Percentiles rank a stretch among this genome's conserved stretches.
Conservation (phyloP, 2,888 invertebrate genomes). For the Thalpophila matura region DNA sequence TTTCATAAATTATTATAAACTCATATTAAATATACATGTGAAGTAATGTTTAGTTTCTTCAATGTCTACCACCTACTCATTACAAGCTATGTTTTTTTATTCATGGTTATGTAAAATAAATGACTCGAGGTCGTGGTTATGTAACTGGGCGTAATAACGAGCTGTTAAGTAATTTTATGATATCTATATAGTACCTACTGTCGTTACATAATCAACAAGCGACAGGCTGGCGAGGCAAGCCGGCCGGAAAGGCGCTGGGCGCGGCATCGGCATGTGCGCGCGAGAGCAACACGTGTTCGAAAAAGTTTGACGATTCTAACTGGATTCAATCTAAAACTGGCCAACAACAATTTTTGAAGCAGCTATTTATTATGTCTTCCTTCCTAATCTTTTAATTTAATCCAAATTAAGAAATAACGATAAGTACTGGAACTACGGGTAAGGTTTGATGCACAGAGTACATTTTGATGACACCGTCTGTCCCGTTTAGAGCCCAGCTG, state of each 20-base stretch:
- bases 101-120: slow-evolving; percentile 59
- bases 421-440: neutral
- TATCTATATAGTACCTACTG: slow-evolving; percentile 56
- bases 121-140: slow-evolving; percentile 59
- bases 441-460: no score
- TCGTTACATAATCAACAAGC: slow-evolving; percentile 60
- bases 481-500: slow-evolving; percentile 4
- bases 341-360: neutral
- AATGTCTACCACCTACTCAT: slow-evolving; percentile 21
- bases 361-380: no score
- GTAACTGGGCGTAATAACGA: slow-evolving; percentile 60
- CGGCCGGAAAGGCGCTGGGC: slow-evolving; percentile 44
- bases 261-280: slow-evolving; percentile 24
- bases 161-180: slow-evolving; percentile 65
- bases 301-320: slow-evolving; percentile 5
- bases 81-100: slow-evolving; percentile 30
- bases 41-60: slow-evolving; percentile 54
- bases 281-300: slow-evolving; percentile 53
- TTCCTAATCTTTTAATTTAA: neutral
- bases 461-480: slow-evolving; percentile 6
- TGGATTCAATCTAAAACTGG: neutral
- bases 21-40: slow-evolving; percentile 69
- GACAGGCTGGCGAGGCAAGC: slow-evolving; percentile 55
- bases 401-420: slow-evolving; percentile 19
- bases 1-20: slow-evolving; percentile 73